Percentiles rank a stretch among this genome's conserved stretches.
Evolutionary conservation across 2,797 vertebrate species (phyloP).

Genomic region (Scolopax bukidnonensis): DNA sequence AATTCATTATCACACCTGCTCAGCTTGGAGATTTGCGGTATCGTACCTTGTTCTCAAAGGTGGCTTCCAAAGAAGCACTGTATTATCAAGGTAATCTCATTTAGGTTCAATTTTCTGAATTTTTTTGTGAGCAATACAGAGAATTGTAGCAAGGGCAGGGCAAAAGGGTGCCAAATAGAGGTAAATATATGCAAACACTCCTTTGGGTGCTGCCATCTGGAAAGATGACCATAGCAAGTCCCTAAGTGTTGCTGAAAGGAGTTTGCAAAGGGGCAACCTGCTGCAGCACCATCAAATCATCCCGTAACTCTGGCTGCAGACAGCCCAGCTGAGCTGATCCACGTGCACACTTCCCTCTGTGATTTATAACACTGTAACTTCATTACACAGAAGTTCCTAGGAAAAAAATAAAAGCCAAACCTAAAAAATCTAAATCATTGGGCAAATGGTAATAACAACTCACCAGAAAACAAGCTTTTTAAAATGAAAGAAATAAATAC

Average conservation of each 20-base stretch:
- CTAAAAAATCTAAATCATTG: neutral
- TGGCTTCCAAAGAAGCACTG: neutral
- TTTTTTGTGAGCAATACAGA: neutral
- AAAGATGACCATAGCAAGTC: neutral
- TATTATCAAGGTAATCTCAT: constrained; percentile 51
- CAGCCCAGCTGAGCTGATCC: neutral
- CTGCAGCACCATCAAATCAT: neutral
- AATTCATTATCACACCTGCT: constrained; percentile 68
- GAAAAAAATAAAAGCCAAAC: neutral
- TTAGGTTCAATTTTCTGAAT: constrained; percentile 34
- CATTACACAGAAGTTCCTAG: neutral
- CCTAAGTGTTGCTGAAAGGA: neutral
- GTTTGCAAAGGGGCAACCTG: neutral
- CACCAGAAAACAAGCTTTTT: neutral
- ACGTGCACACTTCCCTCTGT: neutral
- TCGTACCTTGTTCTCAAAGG: constrained; percentile 32
- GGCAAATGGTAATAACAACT: neutral
- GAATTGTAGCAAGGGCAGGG: neutral
- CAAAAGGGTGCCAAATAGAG: neutral
- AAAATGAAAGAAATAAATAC: neutral
- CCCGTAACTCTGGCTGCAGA: neutral
- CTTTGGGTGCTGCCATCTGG: neutral
- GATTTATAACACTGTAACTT: neutral
- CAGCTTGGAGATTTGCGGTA: constrained; percentile 35
- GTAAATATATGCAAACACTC: neutral